Conservation (phyloP, 2,888 invertebrate genomes). For the Agrilus cyanescens region DNA sequence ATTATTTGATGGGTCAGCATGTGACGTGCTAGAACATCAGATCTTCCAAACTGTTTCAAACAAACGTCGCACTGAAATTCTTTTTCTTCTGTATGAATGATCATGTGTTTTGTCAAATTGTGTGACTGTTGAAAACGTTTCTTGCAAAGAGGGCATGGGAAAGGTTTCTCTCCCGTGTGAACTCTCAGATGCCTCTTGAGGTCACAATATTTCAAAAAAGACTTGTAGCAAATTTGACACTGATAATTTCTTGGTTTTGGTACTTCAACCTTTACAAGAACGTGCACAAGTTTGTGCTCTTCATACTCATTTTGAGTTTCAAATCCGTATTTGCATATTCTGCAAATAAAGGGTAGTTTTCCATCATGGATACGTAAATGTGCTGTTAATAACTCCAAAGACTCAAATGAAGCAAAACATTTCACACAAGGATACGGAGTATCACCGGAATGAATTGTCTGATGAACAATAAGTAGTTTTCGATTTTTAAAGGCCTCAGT, state of each 20-base stretch:
- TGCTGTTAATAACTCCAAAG: slow-evolving; percentile 26
- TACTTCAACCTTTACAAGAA: slow-evolving; percentile 21
- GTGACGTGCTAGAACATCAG: slow-evolving; percentile 31
- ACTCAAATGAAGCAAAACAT: slow-evolving; percentile 20
- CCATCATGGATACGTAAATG: slow-evolving; percentile 29
- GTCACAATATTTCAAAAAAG: slow-evolving; percentile 31
- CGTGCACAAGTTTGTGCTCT: slow-evolving; percentile 25
- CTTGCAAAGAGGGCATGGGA: slow-evolving; percentile 25
- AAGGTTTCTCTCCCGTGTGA: slow-evolving; percentile 34
- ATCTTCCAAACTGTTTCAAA: slow-evolving; percentile 30
- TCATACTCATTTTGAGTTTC: slow-evolving; percentile 22
- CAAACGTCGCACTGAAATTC: slow-evolving; percentile 32
- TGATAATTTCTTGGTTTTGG: slow-evolving; percentile 21
- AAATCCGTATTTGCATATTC: slow-evolving; percentile 28
- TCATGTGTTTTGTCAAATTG: slow-evolving; percentile 32
- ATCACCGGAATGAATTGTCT: slow-evolving; percentile 19
- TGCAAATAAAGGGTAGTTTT: slow-evolving; percentile 30
- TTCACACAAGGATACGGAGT: slow-evolving; percentile 26
- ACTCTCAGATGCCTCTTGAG: slow-evolving; percentile 31
- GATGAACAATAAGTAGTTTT: slow-evolving; percentile 24
- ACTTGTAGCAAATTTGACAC: slow-evolving; percentile 29
- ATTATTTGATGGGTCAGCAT: slow-evolving; percentile 30
- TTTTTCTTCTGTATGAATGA: slow-evolving; percentile 30
- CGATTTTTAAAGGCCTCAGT: slow-evolving; percentile 24
- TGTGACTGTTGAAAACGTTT: slow-evolving; percentile 26